Evolutionary conservation across 2,888 invertebrate genomes (phyloP).

Genomic region (Galerucella pusilla): DNA sequence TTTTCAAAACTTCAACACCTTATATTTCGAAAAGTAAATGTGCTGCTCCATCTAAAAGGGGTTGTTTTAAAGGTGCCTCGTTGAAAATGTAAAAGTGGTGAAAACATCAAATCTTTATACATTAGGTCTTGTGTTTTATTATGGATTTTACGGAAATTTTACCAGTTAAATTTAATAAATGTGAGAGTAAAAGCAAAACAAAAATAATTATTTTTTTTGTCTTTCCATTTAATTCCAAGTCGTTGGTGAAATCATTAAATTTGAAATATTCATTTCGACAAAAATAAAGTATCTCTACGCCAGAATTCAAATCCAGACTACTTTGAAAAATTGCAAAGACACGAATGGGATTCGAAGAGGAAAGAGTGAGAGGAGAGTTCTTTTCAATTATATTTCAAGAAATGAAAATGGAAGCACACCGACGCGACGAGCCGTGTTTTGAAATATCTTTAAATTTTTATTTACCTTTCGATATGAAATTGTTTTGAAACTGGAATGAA

Average conservation of each 20-base stretch:
- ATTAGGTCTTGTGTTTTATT: too few species aligned
- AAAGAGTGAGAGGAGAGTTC: not conserved
- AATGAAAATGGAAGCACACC: conserved; percentile 15
- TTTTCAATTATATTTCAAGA: conserved; percentile 17
- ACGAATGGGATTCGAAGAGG: not conserved
- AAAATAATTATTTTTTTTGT: not conserved
- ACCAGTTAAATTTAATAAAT: too few species aligned
- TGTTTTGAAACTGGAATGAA: not conserved
- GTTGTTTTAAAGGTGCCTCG: too few species aligned
- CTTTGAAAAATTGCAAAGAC: conserved; percentile 14
- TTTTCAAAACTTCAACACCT: too few species aligned
- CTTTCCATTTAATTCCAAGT: not conserved
- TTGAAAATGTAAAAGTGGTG: too few species aligned
- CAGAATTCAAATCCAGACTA: not conserved
- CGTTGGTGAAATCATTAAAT: not conserved
- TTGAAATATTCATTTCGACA: not conserved
- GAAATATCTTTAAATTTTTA: not conserved
- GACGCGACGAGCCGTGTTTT: not conserved
- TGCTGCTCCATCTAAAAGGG: too few species aligned
- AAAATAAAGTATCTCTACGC: not conserved
- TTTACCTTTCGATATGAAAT: not conserved
- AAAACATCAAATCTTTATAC: too few species aligned
- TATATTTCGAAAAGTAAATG: too few species aligned
- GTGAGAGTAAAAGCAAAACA: not conserved
- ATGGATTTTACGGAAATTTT: too few species aligned